Conservation (phyloP, 2,113 vertebrate species). For the Columba janthina region DNA sequence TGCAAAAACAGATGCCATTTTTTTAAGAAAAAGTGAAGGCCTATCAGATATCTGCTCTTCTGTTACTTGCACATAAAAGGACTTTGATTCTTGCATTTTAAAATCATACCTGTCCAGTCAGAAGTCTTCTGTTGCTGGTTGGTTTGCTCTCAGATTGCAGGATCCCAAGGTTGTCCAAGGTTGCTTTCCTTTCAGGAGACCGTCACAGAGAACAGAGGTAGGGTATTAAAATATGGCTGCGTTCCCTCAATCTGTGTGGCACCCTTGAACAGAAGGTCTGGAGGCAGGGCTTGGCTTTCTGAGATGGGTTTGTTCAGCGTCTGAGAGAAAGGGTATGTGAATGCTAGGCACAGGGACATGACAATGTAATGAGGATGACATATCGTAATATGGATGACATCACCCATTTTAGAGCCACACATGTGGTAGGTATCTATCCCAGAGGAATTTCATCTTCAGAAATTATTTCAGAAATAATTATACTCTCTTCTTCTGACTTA, state of each 20-base stretch:
- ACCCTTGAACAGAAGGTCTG: neutral
- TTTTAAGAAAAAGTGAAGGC: neutral
- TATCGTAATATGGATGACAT: neutral
- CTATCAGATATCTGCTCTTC: neutral
- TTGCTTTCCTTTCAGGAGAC: neutral
- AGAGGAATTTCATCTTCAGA: neutral
- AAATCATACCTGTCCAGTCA: neutral
- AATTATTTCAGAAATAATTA: neutral
- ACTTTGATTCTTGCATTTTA: neutral
- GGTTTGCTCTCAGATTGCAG: neutral
- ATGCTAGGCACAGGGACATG: neutral
- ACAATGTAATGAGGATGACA: neutral
- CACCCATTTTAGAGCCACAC: neutral
- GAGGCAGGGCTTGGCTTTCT: neutral
- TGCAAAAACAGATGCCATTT: neutral
- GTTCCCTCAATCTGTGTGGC: neutral
- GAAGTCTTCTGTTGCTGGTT: neutral
- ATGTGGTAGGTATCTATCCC: neutral
- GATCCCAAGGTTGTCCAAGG: neutral
- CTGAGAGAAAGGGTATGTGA: neutral
- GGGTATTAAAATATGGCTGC: neutral
- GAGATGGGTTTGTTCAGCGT: neutral
- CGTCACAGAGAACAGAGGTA: neutral
- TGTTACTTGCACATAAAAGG: neutral
- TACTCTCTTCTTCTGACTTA: neutral